Conservation (phyloP, 2,113 vertebrate species). For the Xyliphius kryptos region DNA sequence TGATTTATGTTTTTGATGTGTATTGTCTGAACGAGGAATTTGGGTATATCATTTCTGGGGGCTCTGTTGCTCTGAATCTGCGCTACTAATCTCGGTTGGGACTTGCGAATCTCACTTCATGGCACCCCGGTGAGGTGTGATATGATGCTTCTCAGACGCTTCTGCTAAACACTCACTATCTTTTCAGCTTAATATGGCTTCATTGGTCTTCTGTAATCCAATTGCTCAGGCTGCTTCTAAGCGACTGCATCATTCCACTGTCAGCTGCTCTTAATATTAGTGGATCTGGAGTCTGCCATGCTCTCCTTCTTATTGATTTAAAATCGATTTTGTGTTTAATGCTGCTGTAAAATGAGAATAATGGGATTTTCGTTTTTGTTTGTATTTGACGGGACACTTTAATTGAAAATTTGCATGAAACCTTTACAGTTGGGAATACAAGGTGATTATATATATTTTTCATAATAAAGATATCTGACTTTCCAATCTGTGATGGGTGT, state of each 20-base stretch:
- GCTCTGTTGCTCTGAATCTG: constrained; percentile 6
- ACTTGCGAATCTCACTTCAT: constrained; percentile 34
- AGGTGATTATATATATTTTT: too few relatives aligned
- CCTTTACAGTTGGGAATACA: too few relatives aligned
- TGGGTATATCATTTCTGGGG: constrained; percentile 1
- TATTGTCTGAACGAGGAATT: not conserved
- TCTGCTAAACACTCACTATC: constrained; percentile 27
- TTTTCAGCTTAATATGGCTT: constrained; percentile 21
- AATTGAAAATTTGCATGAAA: not conserved
- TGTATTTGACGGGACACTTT: not conserved
- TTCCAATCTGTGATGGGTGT: too few relatives aligned
- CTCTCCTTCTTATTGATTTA: not conserved
- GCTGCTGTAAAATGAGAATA: not conserved
- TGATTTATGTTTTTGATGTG: not conserved
- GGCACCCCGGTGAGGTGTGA: constrained; percentile 31
- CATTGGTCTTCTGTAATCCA: constrained; percentile 15
- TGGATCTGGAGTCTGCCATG: not conserved
- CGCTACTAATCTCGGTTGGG: constrained; percentile 28
- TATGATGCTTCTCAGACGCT: constrained; percentile 31
- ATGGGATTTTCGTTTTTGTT: not conserved
- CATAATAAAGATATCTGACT: too few relatives aligned
- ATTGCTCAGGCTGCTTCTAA: constrained; percentile 3
- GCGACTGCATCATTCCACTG: not conserved
- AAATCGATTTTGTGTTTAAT: not conserved
- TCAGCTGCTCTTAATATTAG: not conserved